Evolutionary conservation across 2,888 invertebrate genomes (phyloP), one percentile per base, ranked within the genome.

Genomic region (Athetis lepigone): DNA sequence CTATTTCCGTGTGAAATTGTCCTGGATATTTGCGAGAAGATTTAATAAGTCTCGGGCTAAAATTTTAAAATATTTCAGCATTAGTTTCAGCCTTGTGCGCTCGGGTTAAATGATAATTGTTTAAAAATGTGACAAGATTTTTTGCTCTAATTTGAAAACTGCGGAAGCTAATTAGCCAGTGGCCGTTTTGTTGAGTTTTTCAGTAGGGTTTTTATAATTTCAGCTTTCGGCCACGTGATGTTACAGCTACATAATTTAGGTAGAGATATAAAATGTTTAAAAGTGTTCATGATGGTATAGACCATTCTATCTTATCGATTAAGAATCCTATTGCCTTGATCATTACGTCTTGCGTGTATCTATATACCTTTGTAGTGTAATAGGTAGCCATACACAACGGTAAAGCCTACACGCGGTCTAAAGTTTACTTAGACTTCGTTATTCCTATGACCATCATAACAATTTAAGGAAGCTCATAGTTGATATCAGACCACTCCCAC

Each of bases 31-130:
- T 70, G 56, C 42, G 16, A 63, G 52, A 65, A 71, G 70, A 75
- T 79, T 83, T 84, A 70, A 79, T 80, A 80, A 81, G 73, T 71
- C 67, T 58, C 45, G 42, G 43, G 33, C 27, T 56, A 59, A 66
- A 61, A 74, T 78, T n/a, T 70, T 77, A 80, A 79, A 77, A 70
- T 73, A 71, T 82, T 77, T 69, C 69, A 57, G 45, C 52, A 42
- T 70, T 66, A 74, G 71, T 69, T 65, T 33, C 51, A 57, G 33
- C 56, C 36, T 29, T 29, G 39, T 45, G 36, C 64, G 23, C 62
- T 56, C 51, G 58, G 52, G 58, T 73, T 65, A 58, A 77, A 62
- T 50, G 54, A 59, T 74, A 71, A 80, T 74, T 70, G 69, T 70
- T 70, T 70, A 52, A 70, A 71, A 69, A 75, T 70, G 49, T 39